Conservation (phyloP, 2,888 invertebrate genomes). For the Watsonalla cultraria region DNA sequence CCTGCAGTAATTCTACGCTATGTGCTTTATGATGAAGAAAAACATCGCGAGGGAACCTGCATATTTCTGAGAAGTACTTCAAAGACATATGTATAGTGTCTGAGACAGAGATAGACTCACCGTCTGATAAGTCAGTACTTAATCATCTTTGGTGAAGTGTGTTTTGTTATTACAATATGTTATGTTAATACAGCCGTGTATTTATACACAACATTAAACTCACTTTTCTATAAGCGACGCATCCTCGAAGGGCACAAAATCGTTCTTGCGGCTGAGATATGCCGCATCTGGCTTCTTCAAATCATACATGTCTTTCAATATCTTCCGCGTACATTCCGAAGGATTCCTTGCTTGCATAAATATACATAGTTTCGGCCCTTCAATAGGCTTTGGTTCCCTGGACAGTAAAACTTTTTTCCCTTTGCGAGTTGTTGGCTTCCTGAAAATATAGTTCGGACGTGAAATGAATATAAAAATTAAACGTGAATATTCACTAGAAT, state of each 20-base stretch:
- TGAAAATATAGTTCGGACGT: slow-evolving; percentile 50
- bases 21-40: too few species aligned
- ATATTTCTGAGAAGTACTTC: too few species aligned
- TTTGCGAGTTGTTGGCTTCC: slow-evolving; percentile 92
- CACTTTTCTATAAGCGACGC: slow-evolving; percentile 87
- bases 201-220: slow-evolving; percentile 25
- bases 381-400: slow-evolving; percentile 91
- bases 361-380: slow-evolving; percentile 90
- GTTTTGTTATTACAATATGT: too few species aligned
- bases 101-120: too few species aligned
- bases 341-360: slow-evolving; percentile 92
- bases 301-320: slow-evolving; percentile 91
- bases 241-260: slow-evolving; percentile 96
- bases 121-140: too few species aligned
- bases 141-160: too few species aligned
- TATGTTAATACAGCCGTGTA: too few species aligned
- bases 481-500: not conserved
- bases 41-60: too few species aligned
- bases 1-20: not conserved
- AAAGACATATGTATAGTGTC: too few species aligned
- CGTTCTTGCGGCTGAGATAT: slow-evolving; percentile 88
- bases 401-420: slow-evolving; percentile 91
- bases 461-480: not conserved
- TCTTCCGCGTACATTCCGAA: slow-evolving; percentile 82
- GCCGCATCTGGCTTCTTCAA: slow-evolving; percentile 92